phyloP scores from a whole-genome alignment of 1,140 invertebrate species.

The Drosophila pruinosa region DNA sequence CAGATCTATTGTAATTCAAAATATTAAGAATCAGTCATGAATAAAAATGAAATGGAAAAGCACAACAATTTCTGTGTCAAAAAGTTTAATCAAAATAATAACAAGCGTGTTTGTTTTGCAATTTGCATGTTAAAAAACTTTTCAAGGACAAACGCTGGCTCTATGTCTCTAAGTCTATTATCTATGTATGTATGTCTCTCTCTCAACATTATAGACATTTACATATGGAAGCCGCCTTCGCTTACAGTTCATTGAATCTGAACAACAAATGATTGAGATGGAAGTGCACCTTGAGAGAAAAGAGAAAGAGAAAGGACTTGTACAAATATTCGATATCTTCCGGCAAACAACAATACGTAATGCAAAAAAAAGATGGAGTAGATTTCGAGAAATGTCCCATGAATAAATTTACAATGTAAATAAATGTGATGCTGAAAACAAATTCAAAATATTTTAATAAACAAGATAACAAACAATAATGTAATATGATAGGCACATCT shows the following conservation, averaged over 20 bases:
- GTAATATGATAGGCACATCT: slow-evolving; percentile 49
- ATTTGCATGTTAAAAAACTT: slow-evolving; percentile 45
- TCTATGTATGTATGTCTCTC: slow-evolving; percentile 37
- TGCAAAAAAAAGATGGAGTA: not conserved
- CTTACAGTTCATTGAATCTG: slow-evolving; percentile 38
- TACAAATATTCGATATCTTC: slow-evolving; percentile 35
- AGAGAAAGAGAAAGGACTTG: not conserved
- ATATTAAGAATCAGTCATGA: slow-evolving; percentile 17
- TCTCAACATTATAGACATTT: slow-evolving; percentile 7
- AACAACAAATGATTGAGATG: not conserved
- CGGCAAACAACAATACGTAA: slow-evolving; percentile 9
- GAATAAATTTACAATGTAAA: slow-evolving; percentile 67
- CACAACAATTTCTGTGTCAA: slow-evolving; percentile 33
- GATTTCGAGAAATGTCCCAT: not conserved
- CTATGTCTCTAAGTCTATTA: slow-evolving; percentile 54
- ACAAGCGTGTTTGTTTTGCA: slow-evolving; percentile 51
- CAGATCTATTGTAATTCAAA: not conserved
- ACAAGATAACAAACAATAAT: slow-evolving; percentile 72
- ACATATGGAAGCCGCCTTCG: slow-evolving; percentile 10
- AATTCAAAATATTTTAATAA: slow-evolving; percentile 53
- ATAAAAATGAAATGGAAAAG: slow-evolving; percentile 37
- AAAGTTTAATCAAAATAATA: slow-evolving; percentile 65
- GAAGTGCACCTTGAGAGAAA: not conserved
- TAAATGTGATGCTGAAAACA: slow-evolving; percentile 44
- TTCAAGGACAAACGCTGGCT: slow-evolving; percentile 35